Evolutionary conservation across 2,888 invertebrate genomes (phyloP).

Genomic region (Urechis unicinctus): DNA sequence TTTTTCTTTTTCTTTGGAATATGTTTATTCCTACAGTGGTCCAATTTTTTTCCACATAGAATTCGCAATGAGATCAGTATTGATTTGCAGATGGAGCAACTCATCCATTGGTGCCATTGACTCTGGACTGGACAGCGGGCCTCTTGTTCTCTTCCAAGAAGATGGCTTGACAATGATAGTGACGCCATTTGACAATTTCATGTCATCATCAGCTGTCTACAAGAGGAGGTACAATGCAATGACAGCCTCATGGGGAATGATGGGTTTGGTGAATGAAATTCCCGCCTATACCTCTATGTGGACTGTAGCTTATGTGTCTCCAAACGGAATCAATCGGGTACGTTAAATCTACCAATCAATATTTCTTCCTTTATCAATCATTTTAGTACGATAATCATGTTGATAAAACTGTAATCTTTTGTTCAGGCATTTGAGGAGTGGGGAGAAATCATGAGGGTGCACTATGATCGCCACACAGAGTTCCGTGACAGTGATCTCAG

Average conservation of each 20-base stretch:
- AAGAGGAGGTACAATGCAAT: constrained; percentile 7
- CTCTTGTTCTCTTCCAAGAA: constrained; percentile 5
- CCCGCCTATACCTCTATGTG: constrained; percentile 11
- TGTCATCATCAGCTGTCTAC: constrained; percentile 23
- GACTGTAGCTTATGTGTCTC: neutral
- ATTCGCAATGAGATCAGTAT: too few species aligned
- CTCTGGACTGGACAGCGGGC: constrained; percentile 4
- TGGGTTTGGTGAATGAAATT: constrained; percentile 23
- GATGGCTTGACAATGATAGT: neutral
- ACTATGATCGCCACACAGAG: constrained; percentile 20
- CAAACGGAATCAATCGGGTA: constrained; percentile 6
- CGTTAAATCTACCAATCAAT: too few species aligned
- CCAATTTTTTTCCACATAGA: too few species aligned
- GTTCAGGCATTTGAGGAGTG: constrained; percentile 27
- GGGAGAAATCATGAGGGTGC: constrained; percentile 23
- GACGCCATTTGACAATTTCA: constrained; percentile 16
- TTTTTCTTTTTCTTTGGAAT: too few species aligned
- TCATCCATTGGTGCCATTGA: neutral
- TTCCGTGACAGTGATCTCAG: constrained; percentile 21
- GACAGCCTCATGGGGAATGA: constrained; percentile 22
- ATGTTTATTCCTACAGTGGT: too few species aligned
- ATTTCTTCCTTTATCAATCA: too few species aligned
- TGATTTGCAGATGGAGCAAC: neutral
- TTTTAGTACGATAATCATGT: too few species aligned
- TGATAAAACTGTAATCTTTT: neutral